These are phyloP conservation scores for Hylaea fasciaria DNA, from an alignment of 2,888 invertebrate species.

Conservation along the genomic window DNA sequence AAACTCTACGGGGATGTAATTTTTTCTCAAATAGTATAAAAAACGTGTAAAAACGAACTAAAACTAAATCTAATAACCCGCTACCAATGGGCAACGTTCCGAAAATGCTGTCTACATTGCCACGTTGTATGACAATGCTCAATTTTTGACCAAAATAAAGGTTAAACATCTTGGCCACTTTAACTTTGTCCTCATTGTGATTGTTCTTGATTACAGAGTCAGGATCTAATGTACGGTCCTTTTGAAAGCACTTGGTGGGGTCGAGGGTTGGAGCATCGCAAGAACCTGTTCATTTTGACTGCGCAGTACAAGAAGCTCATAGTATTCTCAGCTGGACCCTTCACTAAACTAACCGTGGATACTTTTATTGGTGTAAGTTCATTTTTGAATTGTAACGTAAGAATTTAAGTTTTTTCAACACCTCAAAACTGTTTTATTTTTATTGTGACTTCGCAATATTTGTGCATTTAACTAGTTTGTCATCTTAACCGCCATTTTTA, in stretches of 20 bases:
- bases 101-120: too few relatives aligned
- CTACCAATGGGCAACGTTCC: too few relatives aligned
- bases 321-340: slow-evolving; percentile 72
- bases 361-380: slow-evolving; percentile 69
- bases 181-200: too few relatives aligned
- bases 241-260: slow-evolving; percentile 71
- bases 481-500: not conserved
- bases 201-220: slow-evolving; percentile 57
- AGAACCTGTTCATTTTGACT: slow-evolving; percentile 55
- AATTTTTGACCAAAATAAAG: too few relatives aligned
- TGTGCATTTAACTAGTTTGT: not conserved
- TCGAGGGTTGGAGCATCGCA: slow-evolving; percentile 46
- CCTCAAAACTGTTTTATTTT: not conserved
- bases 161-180: too few relatives aligned
- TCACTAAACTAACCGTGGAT: slow-evolving; percentile 63
- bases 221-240: slow-evolving; percentile 58
- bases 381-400: too few relatives aligned
- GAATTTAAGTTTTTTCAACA: too few relatives aligned
- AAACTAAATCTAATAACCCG: too few relatives aligned
- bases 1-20: too few relatives aligned
- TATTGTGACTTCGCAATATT: not conserved
- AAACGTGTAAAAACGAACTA: too few relatives aligned
- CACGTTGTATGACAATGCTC: too few relatives aligned
- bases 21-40: too few relatives aligned
- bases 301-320: slow-evolving; percentile 59